Base-by-base conservation (phyloP, 2,113 vertebrate species). In the Lepisosteus osseus region DNA sequence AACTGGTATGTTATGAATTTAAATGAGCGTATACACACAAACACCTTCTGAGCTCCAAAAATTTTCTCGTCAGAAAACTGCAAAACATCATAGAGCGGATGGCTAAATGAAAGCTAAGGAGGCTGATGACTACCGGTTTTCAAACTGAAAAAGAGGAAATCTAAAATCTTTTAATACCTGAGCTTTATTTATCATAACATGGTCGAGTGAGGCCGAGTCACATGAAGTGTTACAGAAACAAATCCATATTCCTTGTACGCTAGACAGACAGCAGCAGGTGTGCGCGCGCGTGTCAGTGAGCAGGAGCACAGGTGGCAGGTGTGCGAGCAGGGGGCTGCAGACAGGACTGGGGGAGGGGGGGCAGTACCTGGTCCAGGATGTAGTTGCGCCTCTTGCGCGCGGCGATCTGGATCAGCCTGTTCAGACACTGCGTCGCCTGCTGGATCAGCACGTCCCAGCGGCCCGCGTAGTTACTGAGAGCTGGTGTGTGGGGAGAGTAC, bases 391-490 rank as follows among this genome's bases (percentile, higher is more conserved):
- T 94, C 87, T 96, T 97, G 75, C 93, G 94, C 14, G 95, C 93
- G 0, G 95, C 95, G 0, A 97, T 95, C 88, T 97, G 95, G 73
- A 97, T 95, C 59, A 97, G 91, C 61, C 93, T 88, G 86, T 97
- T 97, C 74, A 97, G 92, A 86, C 95, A 97, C 88, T 95, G 94
- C 3, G 95, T 97, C 29, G 95, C 95, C 82, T 96, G 95, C 76
- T 97, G 95, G 66, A 97, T 97, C 44, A 97, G 91, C 6, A 95
- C 81, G 0, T 97, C 95, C 95, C 95, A 97, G 67, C 95, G 94
- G 0, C 95, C 95, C 0, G 94, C 87, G 3, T 96, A 97, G 81
- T 97, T 97, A 43, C 82, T 17, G 15, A 17, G 15, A 17, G 92
- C 79, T 97, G 95, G 0, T 94, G 92, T n/a, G n/a, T n/a, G n/a